Evolutionary conservation across 2,113 vertebrate genomes (phyloP), one percentile per base, ranked within the genome.

Genomic region (Amblyornis subalaris): DNA sequence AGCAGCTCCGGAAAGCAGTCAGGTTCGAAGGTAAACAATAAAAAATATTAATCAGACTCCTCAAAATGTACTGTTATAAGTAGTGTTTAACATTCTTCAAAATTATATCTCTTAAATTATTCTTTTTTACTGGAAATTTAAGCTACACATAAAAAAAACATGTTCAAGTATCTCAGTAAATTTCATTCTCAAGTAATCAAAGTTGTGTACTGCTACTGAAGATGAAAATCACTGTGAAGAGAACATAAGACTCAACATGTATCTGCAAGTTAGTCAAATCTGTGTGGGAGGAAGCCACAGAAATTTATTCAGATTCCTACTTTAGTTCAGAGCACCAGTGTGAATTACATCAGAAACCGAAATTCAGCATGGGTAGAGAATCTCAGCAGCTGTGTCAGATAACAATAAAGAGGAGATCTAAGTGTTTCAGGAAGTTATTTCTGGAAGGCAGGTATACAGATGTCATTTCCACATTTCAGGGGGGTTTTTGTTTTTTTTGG

Each of bases 51-150:
- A 92, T 89, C 87, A 93, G 38, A 57, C 26, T 76, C 44, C 51
- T 61, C 23, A 87, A 60, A 82, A 86, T 51, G 14, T 94, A 69
- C 47, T 57, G 42, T 86, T n/a, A 57, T 38, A 90, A 67, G 36
- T 58, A 88, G 13, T 73, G n/a, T 90, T 96, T 93, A 96, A 88
- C 12, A 15, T n/a, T 91, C 47, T 69, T 62, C 53, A 92, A 95
- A 97, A 94, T 92, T 84, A 50, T 8, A 64, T 61, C 50, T 94
- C 91, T 95, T 84, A 73, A 96, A 91, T 89, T 95, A 75, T 78
- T 73, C 11, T 85, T 90, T 67, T 93, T 78, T 36, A 86, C 40
- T 78, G 58, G 38, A 61, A 86, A 91, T 86, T 92, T 94, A 94
- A 95, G 60, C 42, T 86, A 44, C 10, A 76, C 40, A 73, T 78